A percentile compares a stretch with the other conserved stretches of the same genome.
Conservation (phyloP, 2,113 vertebrate genomes). For the Muntiacus reevesi region DNA sequence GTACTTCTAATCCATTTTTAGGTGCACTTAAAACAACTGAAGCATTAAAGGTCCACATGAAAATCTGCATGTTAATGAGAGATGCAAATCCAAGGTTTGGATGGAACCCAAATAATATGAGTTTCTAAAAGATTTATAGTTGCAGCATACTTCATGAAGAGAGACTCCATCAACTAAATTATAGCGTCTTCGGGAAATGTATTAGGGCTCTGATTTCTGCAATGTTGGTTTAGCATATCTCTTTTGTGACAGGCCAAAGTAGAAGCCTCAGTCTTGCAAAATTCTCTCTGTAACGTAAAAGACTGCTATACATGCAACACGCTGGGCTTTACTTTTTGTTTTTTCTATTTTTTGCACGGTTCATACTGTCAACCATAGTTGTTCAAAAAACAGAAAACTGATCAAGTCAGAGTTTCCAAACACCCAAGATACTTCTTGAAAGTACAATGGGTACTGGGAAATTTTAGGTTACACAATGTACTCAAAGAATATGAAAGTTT, state of each 20-base stretch:
- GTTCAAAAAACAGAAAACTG: neutral
- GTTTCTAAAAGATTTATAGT: slow-evolving; percentile 3
- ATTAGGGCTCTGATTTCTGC: neutral
- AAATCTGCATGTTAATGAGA: neutral
- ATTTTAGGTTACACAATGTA: neutral
- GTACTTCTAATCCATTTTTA: neutral
- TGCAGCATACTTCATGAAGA: neutral
- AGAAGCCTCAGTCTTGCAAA: neutral
- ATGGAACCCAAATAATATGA: neutral
- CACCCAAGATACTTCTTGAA: neutral
- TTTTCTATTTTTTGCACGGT: neutral
- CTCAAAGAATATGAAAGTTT: slow-evolving; percentile 5
- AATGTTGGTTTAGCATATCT: neutral
- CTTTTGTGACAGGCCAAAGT: neutral
- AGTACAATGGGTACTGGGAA: neutral
- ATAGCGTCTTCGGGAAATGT: neutral
- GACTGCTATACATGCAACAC: neutral
- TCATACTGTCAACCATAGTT: neutral
- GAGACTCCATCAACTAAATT: neutral
- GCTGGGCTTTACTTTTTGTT: neutral
- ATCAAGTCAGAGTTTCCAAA: neutral
- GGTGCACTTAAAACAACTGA: neutral
- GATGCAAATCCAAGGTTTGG: neutral
- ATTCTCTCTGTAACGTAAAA: neutral
- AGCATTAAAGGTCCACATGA: neutral